Evolutionary conservation across 2,888 invertebrate species (phyloP).

Genomic region (Amphiduros pacificus): DNA sequence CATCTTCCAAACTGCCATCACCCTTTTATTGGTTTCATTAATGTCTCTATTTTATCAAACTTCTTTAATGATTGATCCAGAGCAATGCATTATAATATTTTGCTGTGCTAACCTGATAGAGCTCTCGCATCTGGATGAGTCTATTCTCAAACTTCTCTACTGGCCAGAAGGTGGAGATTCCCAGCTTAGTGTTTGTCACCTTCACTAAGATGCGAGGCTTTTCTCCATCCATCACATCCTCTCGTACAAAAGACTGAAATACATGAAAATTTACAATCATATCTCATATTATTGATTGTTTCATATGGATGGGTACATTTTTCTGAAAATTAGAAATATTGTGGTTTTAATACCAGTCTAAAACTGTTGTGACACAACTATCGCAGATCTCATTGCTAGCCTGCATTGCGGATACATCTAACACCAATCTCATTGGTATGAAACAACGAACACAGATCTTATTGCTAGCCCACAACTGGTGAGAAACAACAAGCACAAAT

Average conservation of each 20-base stretch:
- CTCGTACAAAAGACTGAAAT: slow-evolving; percentile 44
- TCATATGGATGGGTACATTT: too few species aligned
- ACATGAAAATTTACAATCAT: not conserved
- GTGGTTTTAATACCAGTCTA: too few species aligned
- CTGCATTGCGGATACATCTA: too few species aligned
- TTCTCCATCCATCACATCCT: slow-evolving; percentile 40
- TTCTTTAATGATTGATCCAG: not conserved
- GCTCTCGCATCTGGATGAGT: slow-evolving; percentile 51
- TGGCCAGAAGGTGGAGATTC: slow-evolving; percentile 51
- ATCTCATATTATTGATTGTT: too few species aligned
- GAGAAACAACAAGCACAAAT: too few species aligned
- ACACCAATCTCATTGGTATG: too few species aligned
- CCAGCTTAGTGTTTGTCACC: slow-evolving; percentile 47
- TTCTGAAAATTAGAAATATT: too few species aligned
- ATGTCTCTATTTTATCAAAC: not conserved
- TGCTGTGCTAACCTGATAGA: slow-evolving; percentile 32
- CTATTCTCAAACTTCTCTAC: slow-evolving; percentile 52
- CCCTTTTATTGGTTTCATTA: not conserved
- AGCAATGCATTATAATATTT: not conserved
- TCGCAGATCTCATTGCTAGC: too few species aligned
- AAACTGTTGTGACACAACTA: too few species aligned
- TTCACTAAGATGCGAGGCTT: slow-evolving; percentile 42
- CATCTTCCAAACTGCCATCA: too few species aligned
- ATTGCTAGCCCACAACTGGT: too few species aligned
- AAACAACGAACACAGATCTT: too few species aligned